Percentiles rank a stretch among this genome's conserved stretches.
phyloP scores from a whole-genome alignment of 2,888 invertebrate genomes.

The Tetragonisca angustula region DNA sequence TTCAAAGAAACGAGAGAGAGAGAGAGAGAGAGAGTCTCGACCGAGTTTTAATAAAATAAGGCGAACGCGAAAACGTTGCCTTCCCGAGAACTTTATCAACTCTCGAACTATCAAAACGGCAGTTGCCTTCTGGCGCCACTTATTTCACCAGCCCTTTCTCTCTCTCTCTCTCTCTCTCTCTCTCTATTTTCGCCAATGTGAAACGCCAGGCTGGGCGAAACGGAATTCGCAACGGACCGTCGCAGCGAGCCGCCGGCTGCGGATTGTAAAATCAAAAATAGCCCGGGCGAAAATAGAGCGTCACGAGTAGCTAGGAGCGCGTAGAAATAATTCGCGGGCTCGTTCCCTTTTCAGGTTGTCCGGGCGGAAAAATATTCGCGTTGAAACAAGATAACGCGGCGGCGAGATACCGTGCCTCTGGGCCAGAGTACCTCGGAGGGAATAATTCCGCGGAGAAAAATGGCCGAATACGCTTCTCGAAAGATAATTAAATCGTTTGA shows the following conservation, averaged over 20 bases:
- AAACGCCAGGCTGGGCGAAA: too few species aligned
- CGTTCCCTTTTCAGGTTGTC: conserved; percentile 15
- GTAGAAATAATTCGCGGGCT: conserved; percentile 35
- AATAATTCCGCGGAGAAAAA: conserved; percentile 24
- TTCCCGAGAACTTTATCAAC: neutral
- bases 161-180: too few species aligned
- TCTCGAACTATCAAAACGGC: neutral
- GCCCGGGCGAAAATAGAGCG: neutral
- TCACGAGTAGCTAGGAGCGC: neutral
- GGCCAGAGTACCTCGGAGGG: neutral
- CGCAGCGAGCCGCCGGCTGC: neutral
- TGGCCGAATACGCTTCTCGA: neutral
- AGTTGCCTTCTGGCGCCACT: neutral
- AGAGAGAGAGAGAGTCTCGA: too few species aligned
- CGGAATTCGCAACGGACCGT: conserved; percentile 2
- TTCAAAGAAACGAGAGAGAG: too few species aligned
- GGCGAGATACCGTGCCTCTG: conserved; percentile 7
- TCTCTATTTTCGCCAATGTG: neutral
- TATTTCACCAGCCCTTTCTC: neutral
- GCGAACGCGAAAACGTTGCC: too few species aligned
- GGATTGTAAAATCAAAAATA: conserved; percentile 17
- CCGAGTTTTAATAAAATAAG: neutral
- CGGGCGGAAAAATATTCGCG: conserved; percentile 34
- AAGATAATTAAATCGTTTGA: conserved; percentile 49
- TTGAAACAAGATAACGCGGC: conserved; percentile 1